Percentiles rank a stretch among this genome's conserved stretches.
Evolutionary conservation across 2,888 invertebrate genomes (phyloP).

Genomic region (Andrena flavipes): DNA sequence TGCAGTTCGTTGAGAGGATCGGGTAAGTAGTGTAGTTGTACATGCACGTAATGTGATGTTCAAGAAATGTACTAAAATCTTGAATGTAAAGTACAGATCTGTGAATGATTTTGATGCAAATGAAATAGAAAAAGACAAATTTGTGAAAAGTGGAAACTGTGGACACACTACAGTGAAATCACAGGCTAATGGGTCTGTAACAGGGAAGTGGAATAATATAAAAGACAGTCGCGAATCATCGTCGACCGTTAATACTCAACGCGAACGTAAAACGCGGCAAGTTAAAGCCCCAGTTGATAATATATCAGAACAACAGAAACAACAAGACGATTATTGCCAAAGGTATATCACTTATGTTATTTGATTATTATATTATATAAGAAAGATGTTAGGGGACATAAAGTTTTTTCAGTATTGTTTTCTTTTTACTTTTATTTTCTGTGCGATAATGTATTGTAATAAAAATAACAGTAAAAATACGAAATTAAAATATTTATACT

Average conservation of each 20-base stretch:
- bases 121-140: constrained; percentile 85
- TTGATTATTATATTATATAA: neutral
- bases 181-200: constrained; percentile 82
- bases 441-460: neutral
- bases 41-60: neutral
- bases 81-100: constrained; percentile 77
- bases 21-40: constrained; percentile 75
- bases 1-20: constrained; percentile 85
- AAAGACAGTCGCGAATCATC: constrained; percentile 83
- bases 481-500: neutral
- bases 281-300: constrained; percentile 83
- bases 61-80: constrained; percentile 28
- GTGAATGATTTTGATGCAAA: constrained; percentile 85
- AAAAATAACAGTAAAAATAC: neutral
- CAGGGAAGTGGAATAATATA: constrained; percentile 82
- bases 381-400: neutral
- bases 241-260: constrained; percentile 81
- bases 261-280: constrained; percentile 83
- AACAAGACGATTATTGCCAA: constrained; percentile 85
- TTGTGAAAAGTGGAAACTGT: constrained; percentile 79
- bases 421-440: neutral
- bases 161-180: constrained; percentile 80
- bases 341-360: constrained; percentile 76
- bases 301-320: constrained; percentile 82
- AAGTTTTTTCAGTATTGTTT: neutral